Evolutionary conservation across 2,797 vertebrate genomes (phyloP).

Genomic region (Babyrousa celebensis): DNA sequence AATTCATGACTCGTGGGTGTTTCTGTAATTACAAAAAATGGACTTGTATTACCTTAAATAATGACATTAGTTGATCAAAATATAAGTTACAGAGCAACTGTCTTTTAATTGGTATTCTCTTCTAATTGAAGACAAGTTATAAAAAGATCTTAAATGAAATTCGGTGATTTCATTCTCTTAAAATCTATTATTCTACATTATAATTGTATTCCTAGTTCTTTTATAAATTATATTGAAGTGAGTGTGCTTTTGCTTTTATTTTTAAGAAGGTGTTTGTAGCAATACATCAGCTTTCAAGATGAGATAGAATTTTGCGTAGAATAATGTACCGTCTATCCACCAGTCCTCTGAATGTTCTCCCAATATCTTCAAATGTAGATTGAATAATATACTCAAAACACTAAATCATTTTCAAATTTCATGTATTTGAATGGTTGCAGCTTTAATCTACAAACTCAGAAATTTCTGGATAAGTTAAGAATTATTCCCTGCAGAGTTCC

Average conservation of each 20-base stretch:
- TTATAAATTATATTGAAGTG: slow-evolving; percentile 21
- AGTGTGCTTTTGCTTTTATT: slow-evolving; percentile 15
- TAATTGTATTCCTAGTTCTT: slow-evolving; percentile 24
- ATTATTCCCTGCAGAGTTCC: not conserved
- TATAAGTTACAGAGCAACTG: slow-evolving; percentile 19
- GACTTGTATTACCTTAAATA: not conserved
- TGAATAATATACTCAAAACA: not conserved
- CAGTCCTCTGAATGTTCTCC: not conserved
- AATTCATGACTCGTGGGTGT: not conserved
- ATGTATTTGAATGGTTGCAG: not conserved
- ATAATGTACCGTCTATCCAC: not conserved
- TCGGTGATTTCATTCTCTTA: slow-evolving; percentile 23
- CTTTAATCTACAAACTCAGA: not conserved
- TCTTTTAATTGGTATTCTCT: slow-evolving; percentile 40
- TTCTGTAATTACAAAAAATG: not conserved
- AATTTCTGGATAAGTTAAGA: slow-evolving; percentile 15
- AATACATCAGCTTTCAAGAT: not conserved
- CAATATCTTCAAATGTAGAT: not conserved
- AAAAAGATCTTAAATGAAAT: slow-evolving; percentile 33
- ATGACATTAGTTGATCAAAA: not conserved
- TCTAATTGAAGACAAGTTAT: not conserved
- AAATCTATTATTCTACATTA: slow-evolving; percentile 16
- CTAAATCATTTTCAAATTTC: slow-evolving; percentile 40
- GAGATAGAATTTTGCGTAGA: not conserved
- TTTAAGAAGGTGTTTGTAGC: not conserved